Conservation (phyloP, 2,113 vertebrate genomes). For the Notarius lentiginosus region DNA sequence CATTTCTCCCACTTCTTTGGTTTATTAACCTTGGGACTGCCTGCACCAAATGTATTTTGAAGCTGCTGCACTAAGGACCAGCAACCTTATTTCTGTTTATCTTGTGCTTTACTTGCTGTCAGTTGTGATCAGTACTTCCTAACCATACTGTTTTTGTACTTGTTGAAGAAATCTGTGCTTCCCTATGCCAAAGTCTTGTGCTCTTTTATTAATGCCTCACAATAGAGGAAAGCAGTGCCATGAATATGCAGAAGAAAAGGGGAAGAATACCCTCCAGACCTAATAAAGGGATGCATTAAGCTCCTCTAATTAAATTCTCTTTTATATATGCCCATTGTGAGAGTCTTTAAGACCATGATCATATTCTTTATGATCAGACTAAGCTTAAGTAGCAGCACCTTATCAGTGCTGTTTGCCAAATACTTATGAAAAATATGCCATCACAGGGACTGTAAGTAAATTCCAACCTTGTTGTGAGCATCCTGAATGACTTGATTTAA, state of each 20-base stretch:
- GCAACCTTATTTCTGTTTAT: conserved; percentile 21
- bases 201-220: conserved; percentile 45
- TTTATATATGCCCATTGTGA: conserved; percentile 55
- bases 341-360: conserved; percentile 31
- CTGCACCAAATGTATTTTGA: conserved; percentile 33
- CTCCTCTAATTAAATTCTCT: conserved; percentile 54
- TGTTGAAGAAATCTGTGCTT: conserved; percentile 25
- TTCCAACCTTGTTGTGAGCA: conserved; percentile 40
- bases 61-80: conserved; percentile 1
- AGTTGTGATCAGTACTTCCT: conserved; percentile 50
- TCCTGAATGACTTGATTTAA: conserved; percentile 63
- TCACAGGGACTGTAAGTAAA: conserved; percentile 33
- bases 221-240: conserved; percentile 54
- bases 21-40: conserved; percentile 29
- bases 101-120: conserved; percentile 43
- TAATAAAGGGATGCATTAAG: conserved; percentile 55
- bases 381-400: conserved; percentile 7
- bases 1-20: background rate
- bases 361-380: conserved; percentile 25
- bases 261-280: conserved; percentile 45
- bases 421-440: conserved; percentile 32
- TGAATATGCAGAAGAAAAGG: conserved; percentile 53
- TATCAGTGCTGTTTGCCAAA: conserved; percentile 29
- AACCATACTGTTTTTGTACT: conserved; percentile 15
- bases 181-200: conserved; percentile 4